Evolutionary conservation across 30 jellyfish, hydroid and myxozoan species (phyloP).

Genomic region (Aurelia coerulea): DNA sequence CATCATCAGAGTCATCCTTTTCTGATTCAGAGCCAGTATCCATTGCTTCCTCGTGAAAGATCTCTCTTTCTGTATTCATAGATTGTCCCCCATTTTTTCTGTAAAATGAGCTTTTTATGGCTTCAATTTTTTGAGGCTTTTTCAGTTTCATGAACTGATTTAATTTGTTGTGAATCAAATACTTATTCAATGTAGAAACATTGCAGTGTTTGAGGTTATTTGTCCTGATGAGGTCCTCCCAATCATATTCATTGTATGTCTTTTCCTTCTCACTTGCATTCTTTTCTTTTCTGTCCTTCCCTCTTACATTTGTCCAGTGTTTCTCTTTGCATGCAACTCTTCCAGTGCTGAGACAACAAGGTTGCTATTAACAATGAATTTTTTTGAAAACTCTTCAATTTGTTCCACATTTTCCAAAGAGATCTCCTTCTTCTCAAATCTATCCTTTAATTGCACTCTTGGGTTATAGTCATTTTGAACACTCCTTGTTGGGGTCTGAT

Average conservation of each 20-base stretch:
- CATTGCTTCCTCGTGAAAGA: neutral
- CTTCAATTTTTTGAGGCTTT: slow-evolving; percentile 17
- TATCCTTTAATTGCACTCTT: slow-evolving; percentile 8
- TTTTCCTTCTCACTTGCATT: slow-evolving; percentile 12
- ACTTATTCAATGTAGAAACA: neutral
- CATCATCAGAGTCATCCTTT: slow-evolving; percentile 1
- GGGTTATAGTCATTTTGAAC: slow-evolving; percentile 33
- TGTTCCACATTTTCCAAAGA: slow-evolving; percentile 9
- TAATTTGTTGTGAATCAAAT: neutral
- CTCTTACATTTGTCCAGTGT: slow-evolving; percentile 29
- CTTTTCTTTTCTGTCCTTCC: slow-evolving; percentile 20
- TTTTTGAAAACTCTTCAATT: slow-evolving; percentile 24
- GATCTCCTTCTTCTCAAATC: slow-evolving; percentile 1
- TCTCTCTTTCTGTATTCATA: neutral
- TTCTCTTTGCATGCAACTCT: slow-evolving; percentile 17
- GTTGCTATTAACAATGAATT: slow-evolving; percentile 19
- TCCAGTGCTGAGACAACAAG: slow-evolving; percentile 36
- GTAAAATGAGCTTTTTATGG: neutral
- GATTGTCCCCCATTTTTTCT: no score
- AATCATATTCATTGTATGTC: slow-evolving; percentile 18
- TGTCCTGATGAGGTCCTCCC: slow-evolving; percentile 4
- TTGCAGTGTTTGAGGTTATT: neutral
- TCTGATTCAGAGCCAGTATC: neutral
- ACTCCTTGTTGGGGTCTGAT: slow-evolving; percentile 22
- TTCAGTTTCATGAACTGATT: slow-evolving; percentile 8